Evolutionary conservation across 2,113 vertebrate species (phyloP), one percentile per base, ranked within the genome.

Genomic region (Scatophagus argus): DNA sequence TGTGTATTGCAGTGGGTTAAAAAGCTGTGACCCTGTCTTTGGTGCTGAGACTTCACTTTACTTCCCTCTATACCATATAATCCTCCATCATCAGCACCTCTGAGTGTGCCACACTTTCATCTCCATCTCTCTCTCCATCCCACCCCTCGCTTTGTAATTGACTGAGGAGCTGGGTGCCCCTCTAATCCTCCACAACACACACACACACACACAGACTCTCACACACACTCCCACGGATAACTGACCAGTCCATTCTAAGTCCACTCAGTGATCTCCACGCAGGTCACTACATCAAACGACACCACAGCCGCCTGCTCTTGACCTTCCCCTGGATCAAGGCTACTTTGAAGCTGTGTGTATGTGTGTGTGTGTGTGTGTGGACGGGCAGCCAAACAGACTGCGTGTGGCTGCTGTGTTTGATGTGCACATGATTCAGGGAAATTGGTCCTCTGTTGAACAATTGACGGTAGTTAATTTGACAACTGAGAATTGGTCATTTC

Each of bases 251-350:
- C 77, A 65, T 43, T 85, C 80, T 76, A 44, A 82, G 70, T 87
- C 64, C 79, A 67, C 69, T 67, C 65, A 47, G 39, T 76, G 79
- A 86, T 79, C 74, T 71, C 73, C 7, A 6, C 38, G 56, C 63
- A 61, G 91, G 90, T 93, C 89, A 89, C 75, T 38, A 90, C 87
- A 87, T 91, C 91, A 92, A 94, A 93, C 72, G 29, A 47, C 80
- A 31, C 43, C 60, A 63, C 60, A 78, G 83, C 47, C 29, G 63
- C 66, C 84, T 77, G 82, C 77, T 89, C 80, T 89, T 93, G 88
- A 93, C 91, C 86, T 88, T 84, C 69, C 61, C 36, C 23, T 63
- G 47, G 78, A 90, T 90, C 84, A 85, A 93, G 89, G 87, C 84
- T 47, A 82, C 90, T 94, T 93, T 90, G 90, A 94, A 89, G 82